phyloP scores from a whole-genome alignment of 2,113 vertebrate genomes.

The Tenebrosternarchus preto region DNA sequence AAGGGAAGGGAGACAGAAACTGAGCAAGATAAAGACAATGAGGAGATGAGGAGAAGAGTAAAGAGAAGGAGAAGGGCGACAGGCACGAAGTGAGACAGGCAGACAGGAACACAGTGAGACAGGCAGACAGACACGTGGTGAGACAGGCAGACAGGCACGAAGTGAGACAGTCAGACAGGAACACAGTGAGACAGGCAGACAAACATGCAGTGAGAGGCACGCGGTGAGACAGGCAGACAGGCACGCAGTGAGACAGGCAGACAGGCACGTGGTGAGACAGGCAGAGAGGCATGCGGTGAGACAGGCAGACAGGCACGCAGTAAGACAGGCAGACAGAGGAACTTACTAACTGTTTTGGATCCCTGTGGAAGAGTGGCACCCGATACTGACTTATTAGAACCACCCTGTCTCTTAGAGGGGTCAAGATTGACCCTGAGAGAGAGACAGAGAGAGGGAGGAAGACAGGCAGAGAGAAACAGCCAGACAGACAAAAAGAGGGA shows the following conservation, averaged over 20 bases:
- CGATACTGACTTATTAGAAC: slow-evolving; percentile 94
- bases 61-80: slow-evolving; percentile 40
- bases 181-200: slow-evolving; percentile 45
- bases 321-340: slow-evolving; percentile 68
- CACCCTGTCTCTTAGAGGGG: slow-evolving; percentile 95
- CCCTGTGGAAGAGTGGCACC: slow-evolving; percentile 93
- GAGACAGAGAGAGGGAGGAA: slow-evolving; percentile 59
- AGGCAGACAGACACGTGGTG: neutral
- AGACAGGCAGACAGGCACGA: slow-evolving; percentile 36
- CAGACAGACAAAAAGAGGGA: slow-evolving; percentile 46
- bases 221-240: slow-evolving; percentile 35
- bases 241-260: neutral
- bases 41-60: slow-evolving; percentile 14
- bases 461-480: slow-evolving; percentile 22
- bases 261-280: neutral
- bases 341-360: slow-evolving; percentile 97
- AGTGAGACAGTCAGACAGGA: slow-evolving; percentile 67
- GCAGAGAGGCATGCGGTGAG: neutral
- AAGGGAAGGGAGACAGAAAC: slow-evolving; percentile 50
- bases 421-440: slow-evolving; percentile 93
- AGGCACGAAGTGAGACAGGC: too few relatives aligned
- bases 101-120: neutral
- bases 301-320: slow-evolving; percentile 46
- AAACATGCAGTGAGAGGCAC: too few relatives aligned
- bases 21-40: neutral